These are phyloP conservation scores for Rhamnusium bicolor DNA, from an alignment of 2,888 invertebrate species.

Conservation along the genomic window DNA sequence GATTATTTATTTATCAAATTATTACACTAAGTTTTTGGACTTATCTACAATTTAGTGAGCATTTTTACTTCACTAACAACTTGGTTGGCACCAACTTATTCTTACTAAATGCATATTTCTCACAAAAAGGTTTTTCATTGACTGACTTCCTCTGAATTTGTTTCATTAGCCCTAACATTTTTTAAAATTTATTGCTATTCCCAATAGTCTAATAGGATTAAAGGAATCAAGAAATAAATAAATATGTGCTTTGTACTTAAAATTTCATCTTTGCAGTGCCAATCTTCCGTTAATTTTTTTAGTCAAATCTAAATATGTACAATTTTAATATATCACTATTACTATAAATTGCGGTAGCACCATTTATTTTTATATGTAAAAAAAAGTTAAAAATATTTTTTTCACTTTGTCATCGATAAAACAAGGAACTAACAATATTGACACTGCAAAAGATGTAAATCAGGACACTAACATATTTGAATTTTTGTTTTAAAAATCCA, in stretches of 20 bases:
- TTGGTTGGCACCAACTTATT: constrained; percentile 64
- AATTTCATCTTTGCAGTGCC: constrained; percentile 39
- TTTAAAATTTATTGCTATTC: constrained; percentile 35
- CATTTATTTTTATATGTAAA: constrained; percentile 34
- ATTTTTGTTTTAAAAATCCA: constrained; percentile 3
- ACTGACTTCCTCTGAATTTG: constrained; percentile 14
- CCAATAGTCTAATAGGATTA: constrained; percentile 27
- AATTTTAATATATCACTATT: constrained; percentile 26
- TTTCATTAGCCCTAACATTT: constrained; percentile 16
- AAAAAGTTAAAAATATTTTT: constrained; percentile 28
- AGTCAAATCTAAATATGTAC: constrained; percentile 37
- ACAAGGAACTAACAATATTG: constrained; percentile 31
- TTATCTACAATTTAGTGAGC: constrained; percentile 67
- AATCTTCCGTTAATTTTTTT: constrained; percentile 35
- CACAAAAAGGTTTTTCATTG: constrained; percentile 30
- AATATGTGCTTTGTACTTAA: constrained; percentile 35
- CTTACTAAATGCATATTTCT: constrained; percentile 48
- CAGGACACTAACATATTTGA: constrained; percentile 1
- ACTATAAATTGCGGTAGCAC: constrained; percentile 44
- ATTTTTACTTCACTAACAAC: constrained; percentile 64
- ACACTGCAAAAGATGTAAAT: constrained; percentile 28
- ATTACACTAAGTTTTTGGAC: constrained; percentile 59
- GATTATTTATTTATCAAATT: constrained; percentile 43
- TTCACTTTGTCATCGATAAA: constrained; percentile 26
- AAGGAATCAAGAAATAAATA: constrained; percentile 36